Conservation (phyloP, 2,113 vertebrate genomes). For the Eulacestoma nigropectus region DNA sequence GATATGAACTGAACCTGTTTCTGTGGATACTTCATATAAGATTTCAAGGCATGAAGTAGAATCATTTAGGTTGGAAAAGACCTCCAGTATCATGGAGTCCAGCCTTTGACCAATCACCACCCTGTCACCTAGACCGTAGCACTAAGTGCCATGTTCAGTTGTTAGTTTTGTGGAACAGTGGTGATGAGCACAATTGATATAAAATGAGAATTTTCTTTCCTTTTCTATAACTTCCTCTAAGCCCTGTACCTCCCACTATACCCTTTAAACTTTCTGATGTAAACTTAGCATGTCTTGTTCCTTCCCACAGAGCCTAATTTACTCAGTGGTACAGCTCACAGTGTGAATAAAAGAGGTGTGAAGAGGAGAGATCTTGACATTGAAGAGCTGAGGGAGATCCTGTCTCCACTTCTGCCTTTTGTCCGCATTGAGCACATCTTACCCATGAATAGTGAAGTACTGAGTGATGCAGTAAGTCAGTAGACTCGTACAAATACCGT, state of each 20-base stretch:
- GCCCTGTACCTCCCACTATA: not conserved
- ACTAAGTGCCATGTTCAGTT: not conserved
- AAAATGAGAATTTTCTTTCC: not conserved
- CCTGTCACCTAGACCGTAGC: not conserved
- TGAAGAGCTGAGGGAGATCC: slow-evolving; percentile 93
- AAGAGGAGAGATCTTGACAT: slow-evolving; percentile 94
- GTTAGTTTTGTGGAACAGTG: not conserved
- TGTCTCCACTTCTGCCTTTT: slow-evolving; percentile 89
- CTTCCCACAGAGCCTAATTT: slow-evolving; percentile 90
- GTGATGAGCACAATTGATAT: not conserved
- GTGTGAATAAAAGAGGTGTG: slow-evolving; percentile 96
- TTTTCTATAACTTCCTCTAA: not conserved
- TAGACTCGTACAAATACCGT: not conserved
- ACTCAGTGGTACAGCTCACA: slow-evolving; percentile 95
- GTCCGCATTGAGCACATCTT: slow-evolving; percentile 94
- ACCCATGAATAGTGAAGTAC: slow-evolving; percentile 89
- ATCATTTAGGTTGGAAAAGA: not conserved
- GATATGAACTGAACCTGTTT: not conserved
- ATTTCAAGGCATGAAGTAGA: not conserved
- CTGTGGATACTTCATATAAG: not conserved
- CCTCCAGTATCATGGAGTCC: not conserved
- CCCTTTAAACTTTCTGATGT: not conserved
- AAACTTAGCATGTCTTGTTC: not conserved
- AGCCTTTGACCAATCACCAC: not conserved
- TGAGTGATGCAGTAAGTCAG: slow-evolving; percentile 88